These are phyloP conservation scores for Lagocephalus sceleratus DNA, from an alignment of 2,797 vertebrate species.

Conservation along the genomic window DNA sequence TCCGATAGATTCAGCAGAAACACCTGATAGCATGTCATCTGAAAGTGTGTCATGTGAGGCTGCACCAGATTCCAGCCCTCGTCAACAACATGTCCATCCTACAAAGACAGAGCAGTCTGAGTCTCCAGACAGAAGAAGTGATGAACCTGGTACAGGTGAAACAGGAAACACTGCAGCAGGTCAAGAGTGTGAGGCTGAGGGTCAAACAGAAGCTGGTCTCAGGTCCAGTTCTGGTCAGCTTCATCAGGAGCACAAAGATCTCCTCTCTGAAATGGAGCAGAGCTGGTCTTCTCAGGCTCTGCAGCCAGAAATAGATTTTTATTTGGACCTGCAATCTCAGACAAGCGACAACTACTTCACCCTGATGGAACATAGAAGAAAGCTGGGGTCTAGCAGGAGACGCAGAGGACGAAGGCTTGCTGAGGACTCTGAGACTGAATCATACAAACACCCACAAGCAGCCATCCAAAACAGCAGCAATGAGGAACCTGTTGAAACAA, in stretches of 20 bases:
- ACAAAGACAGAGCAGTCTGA: not conserved
- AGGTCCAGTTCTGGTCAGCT: conserved; percentile 1
- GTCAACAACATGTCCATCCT: not conserved
- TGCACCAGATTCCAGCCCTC: not conserved
- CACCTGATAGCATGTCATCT: not conserved
- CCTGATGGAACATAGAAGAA: conserved; percentile 12
- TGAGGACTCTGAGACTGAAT: not conserved
- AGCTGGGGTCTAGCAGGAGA: conserved; percentile 47
- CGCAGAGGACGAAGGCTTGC: conserved; percentile 9
- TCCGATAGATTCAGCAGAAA: not conserved
- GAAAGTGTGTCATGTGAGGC: conserved; percentile 4
- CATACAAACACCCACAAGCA: not conserved
- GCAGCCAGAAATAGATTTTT: not conserved
- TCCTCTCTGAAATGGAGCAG: not conserved
- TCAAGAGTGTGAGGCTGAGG: not conserved
- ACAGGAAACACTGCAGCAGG: not conserved
- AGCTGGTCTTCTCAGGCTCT: conserved; percentile 1
- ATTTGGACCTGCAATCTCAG: conserved; percentile 1
- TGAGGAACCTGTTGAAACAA: not conserved
- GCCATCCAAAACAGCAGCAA: not conserved
- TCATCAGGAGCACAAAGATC: not conserved
- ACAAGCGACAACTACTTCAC: not conserved
- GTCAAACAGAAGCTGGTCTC: not conserved
- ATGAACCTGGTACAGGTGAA: not conserved
- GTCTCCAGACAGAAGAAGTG: not conserved